A percentile compares a stretch with the other conserved stretches of the same genome.
phyloP scores from a whole-genome alignment of 2,113 vertebrate genomes.

The Cottus gobio region DNA sequence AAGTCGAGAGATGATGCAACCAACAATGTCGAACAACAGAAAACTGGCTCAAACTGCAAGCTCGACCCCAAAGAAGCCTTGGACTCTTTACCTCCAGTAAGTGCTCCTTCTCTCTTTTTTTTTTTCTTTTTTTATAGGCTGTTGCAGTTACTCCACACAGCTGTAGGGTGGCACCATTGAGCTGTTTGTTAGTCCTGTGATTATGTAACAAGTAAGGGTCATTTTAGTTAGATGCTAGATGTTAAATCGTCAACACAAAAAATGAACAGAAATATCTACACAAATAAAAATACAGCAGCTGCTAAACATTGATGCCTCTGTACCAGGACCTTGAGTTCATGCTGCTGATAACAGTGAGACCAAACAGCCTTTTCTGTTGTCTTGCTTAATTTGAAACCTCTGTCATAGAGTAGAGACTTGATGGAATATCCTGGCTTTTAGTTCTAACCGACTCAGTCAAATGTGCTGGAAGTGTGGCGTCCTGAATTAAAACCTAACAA shows the following conservation, averaged over 20 bases:
- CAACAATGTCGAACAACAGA: slow-evolving; percentile 73
- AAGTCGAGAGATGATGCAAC: slow-evolving; percentile 77
- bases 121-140: neutral
- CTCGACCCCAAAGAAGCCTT: slow-evolving; percentile 84
- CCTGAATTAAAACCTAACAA: neutral
- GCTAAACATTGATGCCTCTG: neutral
- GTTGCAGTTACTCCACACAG: slow-evolving; percentile 14
- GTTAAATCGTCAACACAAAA: neutral
- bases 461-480: neutral
- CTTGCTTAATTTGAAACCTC: neutral
- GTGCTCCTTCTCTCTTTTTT: slow-evolving; percentile 14
- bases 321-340: neutral
- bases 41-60: slow-evolving; percentile 73
- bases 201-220: neutral
- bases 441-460: neutral
- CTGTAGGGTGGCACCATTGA: slow-evolving; percentile 34
- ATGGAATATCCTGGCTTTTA: neutral
- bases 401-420: neutral
- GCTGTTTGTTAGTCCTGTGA: neutral
- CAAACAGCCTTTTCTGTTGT: neutral
- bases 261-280: neutral
- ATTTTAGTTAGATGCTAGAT: neutral
- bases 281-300: neutral
- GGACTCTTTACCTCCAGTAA: slow-evolving; percentile 86
- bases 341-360: neutral